phyloP scores from a whole-genome alignment of 1,140 invertebrate species.

The Paramacrobiotus metropolitanus region DNA sequence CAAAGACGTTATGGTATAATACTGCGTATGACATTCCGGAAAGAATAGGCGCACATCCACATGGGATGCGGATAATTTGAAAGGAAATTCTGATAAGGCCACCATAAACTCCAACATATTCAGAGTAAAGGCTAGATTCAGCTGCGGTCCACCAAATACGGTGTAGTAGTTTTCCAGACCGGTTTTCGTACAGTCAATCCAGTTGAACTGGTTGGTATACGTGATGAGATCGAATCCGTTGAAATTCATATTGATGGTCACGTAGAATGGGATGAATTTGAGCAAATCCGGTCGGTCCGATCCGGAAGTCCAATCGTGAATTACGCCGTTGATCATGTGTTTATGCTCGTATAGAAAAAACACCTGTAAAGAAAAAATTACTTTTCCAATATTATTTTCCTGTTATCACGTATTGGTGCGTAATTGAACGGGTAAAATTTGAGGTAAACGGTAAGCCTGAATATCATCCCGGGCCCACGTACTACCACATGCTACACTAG shows the following conservation, averaged over 20 bases:
- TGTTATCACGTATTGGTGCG: too few species aligned
- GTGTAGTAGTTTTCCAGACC: conserved; percentile 13
- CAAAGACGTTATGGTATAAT: not conserved
- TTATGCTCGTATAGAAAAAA: conserved; percentile 1
- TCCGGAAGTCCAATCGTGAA: conserved; percentile 86
- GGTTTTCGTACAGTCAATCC: conserved; percentile 68
- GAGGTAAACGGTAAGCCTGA: too few species aligned
- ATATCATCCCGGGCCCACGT: too few species aligned
- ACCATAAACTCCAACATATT: not conserved
- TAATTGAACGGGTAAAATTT: too few species aligned
- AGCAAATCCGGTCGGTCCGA: conserved; percentile 56
- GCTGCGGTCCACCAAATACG: not conserved
- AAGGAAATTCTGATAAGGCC: not conserved
- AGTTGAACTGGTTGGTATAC: conserved; percentile 87
- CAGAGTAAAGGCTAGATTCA: not conserved
- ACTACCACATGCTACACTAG: too few species aligned
- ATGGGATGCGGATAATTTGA: not conserved
- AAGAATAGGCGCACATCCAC: not conserved
- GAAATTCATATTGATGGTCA: conserved; percentile 64
- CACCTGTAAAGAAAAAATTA: too few species aligned
- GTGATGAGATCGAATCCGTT: conserved; percentile 90
- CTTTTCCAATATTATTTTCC: too few species aligned
- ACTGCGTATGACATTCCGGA: not conserved
- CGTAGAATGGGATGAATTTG: conserved; percentile 88
- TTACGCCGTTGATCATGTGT: conserved; percentile 37